phyloP scores from a whole-genome alignment of 64 coral and sea anemone genomes.

The Montipora foliosa region DNA sequence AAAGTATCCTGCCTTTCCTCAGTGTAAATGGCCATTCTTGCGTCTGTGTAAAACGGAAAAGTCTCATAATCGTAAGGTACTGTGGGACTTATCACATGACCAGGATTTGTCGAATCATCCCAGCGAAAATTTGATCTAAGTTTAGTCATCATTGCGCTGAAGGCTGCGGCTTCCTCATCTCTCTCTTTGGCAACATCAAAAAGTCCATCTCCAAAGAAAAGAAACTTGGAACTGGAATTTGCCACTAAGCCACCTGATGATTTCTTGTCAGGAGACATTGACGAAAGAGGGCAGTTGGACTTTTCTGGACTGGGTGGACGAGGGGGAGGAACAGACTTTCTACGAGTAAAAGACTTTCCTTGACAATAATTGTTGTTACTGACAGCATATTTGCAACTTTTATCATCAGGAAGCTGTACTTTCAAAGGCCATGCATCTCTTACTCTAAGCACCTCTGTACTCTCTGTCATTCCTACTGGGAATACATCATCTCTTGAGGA shows the following conservation, averaged over 20 bases:
- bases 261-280: slow-evolving; percentile 9
- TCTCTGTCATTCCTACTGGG: not conserved
- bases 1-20: slow-evolving; percentile 77
- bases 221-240: slow-evolving; percentile 40
- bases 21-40: slow-evolving; percentile 73
- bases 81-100: slow-evolving; percentile 92
- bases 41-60: slow-evolving; percentile 73
- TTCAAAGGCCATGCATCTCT: not conserved
- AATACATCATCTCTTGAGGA: slow-evolving; percentile 23
- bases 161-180: slow-evolving; percentile 92
- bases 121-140: slow-evolving; percentile 79
- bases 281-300: slow-evolving; percentile 51
- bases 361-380: not conserved
- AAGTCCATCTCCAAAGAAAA: slow-evolving; percentile 80
- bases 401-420: slow-evolving; percentile 23
- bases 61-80: slow-evolving; percentile 80
- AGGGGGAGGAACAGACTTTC: slow-evolving; percentile 2
- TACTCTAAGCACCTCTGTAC: not conserved
- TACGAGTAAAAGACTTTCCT: not conserved
- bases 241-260: slow-evolving; percentile 38
- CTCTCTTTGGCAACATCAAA: slow-evolving; percentile 97
- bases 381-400: not conserved
- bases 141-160: slow-evolving; percentile 78
- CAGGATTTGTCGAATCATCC: slow-evolving; percentile 74
- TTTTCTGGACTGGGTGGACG: slow-evolving; percentile 17